Percentiles rank a stretch among this genome's conserved stretches.
Evolutionary conservation across 2,113 vertebrate genomes (phyloP).

Genomic region (Strix aluco): DNA sequence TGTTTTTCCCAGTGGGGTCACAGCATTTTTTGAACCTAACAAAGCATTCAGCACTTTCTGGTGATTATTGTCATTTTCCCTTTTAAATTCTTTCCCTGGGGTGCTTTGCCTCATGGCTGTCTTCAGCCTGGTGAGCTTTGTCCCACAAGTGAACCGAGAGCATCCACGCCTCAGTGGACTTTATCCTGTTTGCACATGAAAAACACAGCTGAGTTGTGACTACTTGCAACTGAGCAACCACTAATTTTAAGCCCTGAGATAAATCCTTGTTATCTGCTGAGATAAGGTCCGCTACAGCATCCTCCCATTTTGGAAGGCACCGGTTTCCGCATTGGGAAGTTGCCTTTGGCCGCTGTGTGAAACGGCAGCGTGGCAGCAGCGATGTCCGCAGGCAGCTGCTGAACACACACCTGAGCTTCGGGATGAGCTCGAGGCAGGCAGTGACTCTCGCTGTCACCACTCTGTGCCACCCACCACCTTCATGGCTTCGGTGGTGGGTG

Average conservation of each 20-base stretch:
- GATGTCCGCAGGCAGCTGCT: neutral
- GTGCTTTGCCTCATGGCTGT: neutral
- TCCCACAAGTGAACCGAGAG: accelerated
- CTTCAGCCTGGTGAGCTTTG: neutral
- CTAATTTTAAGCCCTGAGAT: neutral
- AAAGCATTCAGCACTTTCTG: neutral
- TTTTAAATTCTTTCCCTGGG: neutral
- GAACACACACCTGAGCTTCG: accelerated
- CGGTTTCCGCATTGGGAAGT: neutral
- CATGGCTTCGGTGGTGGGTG: accelerated
- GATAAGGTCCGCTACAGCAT: neutral
- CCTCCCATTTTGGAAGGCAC: neutral
- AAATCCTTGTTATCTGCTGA: neutral
- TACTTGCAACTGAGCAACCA: constrained; percentile 3
- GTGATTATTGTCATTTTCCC: neutral
- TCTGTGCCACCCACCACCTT: neutral
- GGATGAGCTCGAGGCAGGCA: neutral
- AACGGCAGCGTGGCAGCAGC: accelerated
- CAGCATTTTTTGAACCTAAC: accelerated
- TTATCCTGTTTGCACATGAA: constrained; percentile 6
- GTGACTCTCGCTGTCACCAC: neutral
- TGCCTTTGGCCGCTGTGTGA: accelerated
- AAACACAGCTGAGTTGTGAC: neutral
- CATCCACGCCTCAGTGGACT: neutral
- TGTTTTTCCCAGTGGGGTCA: neutral